Evolutionary conservation across 2,797 vertebrate genomes (phyloP).

Genomic region (Labeo calbasu): DNA sequence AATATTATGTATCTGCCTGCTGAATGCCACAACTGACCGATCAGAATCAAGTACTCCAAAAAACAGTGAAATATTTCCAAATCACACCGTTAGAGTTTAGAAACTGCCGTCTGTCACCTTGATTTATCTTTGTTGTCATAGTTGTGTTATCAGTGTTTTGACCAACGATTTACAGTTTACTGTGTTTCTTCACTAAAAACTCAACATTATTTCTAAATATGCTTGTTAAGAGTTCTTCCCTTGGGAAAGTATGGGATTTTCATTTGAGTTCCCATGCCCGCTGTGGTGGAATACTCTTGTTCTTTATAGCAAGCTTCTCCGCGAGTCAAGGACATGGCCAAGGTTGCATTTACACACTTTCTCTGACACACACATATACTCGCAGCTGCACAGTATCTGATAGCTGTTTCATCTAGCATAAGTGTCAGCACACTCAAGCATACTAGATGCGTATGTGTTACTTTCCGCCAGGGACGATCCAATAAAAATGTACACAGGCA

Average conservation of each 20-base stretch:
- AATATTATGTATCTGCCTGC: not conserved
- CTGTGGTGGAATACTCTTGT: conserved; percentile 19
- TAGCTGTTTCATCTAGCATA: conserved; percentile 7
- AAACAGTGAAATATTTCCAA: not conserved
- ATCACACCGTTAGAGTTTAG: not conserved
- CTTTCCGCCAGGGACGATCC: not conserved
- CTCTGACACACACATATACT: not conserved
- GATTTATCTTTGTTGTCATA: not conserved
- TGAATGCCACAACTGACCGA: not conserved
- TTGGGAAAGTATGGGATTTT: conserved; percentile 15
- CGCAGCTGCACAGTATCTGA: conserved; percentile 27
- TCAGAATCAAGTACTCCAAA: not conserved
- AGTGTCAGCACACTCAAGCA: conserved; percentile 37
- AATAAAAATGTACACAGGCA: conserved; percentile 15
- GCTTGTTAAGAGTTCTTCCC: conserved; percentile 35
- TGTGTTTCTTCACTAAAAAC: conserved; percentile 2
- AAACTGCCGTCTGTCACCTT: not conserved
- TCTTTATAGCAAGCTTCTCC: conserved; percentile 34
- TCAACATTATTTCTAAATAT: not conserved
- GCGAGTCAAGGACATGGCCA: conserved; percentile 33
- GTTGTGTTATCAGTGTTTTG: conserved; percentile 23
- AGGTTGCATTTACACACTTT: conserved; percentile 24
- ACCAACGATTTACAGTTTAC: conserved; percentile 3
- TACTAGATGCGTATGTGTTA: conserved; percentile 12
- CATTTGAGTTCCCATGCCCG: conserved; percentile 30